Base-by-base conservation (phyloP, 2,797 vertebrate genomes). In the Melanotaenia nigrans region DNA sequence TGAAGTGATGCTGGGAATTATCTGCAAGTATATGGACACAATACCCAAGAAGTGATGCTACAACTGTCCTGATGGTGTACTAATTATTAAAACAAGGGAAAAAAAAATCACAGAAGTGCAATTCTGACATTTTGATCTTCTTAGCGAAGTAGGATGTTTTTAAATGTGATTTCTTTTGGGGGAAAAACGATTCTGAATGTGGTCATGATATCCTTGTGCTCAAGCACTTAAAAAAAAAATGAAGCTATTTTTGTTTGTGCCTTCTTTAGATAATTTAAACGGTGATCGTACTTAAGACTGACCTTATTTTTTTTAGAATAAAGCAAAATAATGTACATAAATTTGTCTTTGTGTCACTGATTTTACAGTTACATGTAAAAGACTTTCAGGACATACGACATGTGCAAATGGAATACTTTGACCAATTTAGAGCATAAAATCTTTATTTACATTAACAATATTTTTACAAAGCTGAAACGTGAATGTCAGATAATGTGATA, bases 1-100 rank as follows among this genome's bases (percentile, higher is more conserved):
- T 66, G 96, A 97, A 90, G 95, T 94, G 65, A 96, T 95, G 95
- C 90, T 96, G 77, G 93, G 92, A 72, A 95, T 96, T 84, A 96
- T 97, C 87, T 96, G 94, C 91, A 97, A 96, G 88, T 92, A 94
- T 80, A 95, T 97, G 96, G 93, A 92, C 76, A 96, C 59, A 0
- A 82, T 96, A 42, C 95, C 95, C 64, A 91, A 28, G 82, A 89
- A 89, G 49, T 92, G 84, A 90, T 62, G 6, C 57, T 9, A 54
- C 16, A 11, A 10, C 42, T 7, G 14, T 49, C 55, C 65, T 25
- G 22, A 59, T 42, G 5, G 6, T 3, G 16, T 56, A 28, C 35
- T n/a, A 51, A 49, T 62, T 16, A 40, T 62, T 55, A 45, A 25
- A 62, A 38, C 7, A 55, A 2, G 13, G 5, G 4, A 6, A 36